Evolutionary conservation across 2,797 vertebrate genomes (phyloP).

Genomic region (Hafferia zeledoni): DNA sequence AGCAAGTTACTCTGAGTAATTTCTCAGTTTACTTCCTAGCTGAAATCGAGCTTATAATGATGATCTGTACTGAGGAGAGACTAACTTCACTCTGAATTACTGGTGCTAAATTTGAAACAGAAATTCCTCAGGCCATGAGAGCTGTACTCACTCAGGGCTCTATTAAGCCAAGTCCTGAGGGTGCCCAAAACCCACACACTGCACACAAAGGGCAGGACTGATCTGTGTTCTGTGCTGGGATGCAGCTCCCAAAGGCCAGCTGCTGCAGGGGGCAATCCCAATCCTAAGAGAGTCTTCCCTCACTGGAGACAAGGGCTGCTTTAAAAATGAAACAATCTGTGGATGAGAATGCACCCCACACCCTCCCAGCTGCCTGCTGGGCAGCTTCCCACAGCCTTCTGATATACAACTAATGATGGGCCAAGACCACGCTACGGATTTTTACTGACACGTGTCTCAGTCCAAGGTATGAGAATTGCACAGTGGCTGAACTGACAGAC

Average conservation of each 20-base stretch:
- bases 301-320: neutral
- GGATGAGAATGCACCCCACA: neutral
- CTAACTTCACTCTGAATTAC: neutral
- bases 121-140: neutral
- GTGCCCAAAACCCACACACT: neutral
- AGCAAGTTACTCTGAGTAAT: neutral
- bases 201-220: neutral
- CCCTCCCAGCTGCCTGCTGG: neutral
- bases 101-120: neutral
- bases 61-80: neutral
- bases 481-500: neutral
- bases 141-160: neutral
- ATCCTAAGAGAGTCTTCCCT: neutral
- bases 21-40: neutral
- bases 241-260: neutral
- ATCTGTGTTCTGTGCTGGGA: neutral
- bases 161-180: slow-evolving; percentile 21
- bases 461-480: neutral
- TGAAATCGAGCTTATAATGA: neutral
- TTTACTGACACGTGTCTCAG: neutral
- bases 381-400: neutral
- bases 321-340: neutral
- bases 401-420: neutral
- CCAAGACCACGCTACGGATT: neutral
- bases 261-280: neutral